Evolutionary conservation across 2,888 invertebrate genomes (phyloP).

Genomic region (Tyria jacobaeae): DNA sequence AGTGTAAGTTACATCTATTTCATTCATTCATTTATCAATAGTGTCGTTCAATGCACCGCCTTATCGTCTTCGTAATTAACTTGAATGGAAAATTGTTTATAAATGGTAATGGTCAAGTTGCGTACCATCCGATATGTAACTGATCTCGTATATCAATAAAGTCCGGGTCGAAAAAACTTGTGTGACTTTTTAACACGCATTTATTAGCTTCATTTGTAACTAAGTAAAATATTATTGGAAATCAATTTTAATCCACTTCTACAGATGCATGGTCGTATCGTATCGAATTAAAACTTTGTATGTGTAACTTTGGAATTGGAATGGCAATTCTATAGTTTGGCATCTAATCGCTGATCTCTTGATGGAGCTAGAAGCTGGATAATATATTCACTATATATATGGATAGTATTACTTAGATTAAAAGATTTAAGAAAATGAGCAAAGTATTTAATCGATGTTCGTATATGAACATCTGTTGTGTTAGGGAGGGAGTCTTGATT

Average conservation of each 20-base stretch:
- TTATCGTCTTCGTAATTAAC: conserved; percentile 62
- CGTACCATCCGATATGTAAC: conserved; percentile 36
- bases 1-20: conserved; percentile 23
- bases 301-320: no score
- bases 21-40: conserved; percentile 49
- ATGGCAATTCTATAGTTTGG: no score
- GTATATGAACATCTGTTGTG: conserved; percentile 55
- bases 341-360: no score
- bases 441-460: conserved; percentile 35
- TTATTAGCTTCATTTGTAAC: no score
- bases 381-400: no score
- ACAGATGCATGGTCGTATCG: no score
- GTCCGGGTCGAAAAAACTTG: not conserved
- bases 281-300: no score
- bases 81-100: conserved; percentile 61
- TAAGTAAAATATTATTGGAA: no score
- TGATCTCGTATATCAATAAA: not conserved
- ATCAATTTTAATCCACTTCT: no score
- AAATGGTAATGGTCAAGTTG: conserved; percentile 58
- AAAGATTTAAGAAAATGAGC: conserved; percentile 47
- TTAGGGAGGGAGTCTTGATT: conserved; percentile 50
- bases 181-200: no score
- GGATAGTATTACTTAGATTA: conserved; percentile 52
- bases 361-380: no score
- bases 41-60: conserved; percentile 59